A percentile compares a stretch with the other conserved stretches of the same genome.
These are phyloP conservation scores for Ceratina australensis DNA, from an alignment of 1,140 invertebrate genomes.

Conservation along the genomic window DNA sequence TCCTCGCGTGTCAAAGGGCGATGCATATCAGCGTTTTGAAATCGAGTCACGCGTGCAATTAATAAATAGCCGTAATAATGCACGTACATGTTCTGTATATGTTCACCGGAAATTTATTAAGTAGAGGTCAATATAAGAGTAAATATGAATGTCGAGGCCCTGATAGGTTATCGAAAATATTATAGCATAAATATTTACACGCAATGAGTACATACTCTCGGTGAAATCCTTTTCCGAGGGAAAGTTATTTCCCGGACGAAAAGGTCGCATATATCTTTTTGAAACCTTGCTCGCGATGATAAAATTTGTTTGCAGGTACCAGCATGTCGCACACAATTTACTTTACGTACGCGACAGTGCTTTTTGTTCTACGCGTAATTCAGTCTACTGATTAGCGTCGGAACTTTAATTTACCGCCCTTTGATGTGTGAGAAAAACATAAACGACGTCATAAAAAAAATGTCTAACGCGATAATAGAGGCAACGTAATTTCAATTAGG, in stretches of 20 bases:
- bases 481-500: no score
- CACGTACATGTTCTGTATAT: neutral
- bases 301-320: constrained; percentile 4
- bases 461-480: no score
- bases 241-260: neutral
- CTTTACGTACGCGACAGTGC: neutral
- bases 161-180: constrained; percentile 28
- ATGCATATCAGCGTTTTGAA: no score
- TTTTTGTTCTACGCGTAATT: neutral
- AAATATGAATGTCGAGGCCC: constrained; percentile 19
- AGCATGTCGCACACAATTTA: neutral
- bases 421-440: neutral
- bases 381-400: neutral
- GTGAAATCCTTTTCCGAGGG: neutral
- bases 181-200: constrained; percentile 35
- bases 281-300: neutral
- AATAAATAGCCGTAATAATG: constrained; percentile 9
- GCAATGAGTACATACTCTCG: neutral
- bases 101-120: constrained; percentile 12
- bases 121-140: neutral
- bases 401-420: neutral
- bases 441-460: neutral
- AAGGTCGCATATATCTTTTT: neutral
- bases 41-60: no score
- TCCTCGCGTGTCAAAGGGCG: no score